Conservation (phyloP, 1,140 invertebrate genomes). For the Metopolophium dirhodum region DNA sequence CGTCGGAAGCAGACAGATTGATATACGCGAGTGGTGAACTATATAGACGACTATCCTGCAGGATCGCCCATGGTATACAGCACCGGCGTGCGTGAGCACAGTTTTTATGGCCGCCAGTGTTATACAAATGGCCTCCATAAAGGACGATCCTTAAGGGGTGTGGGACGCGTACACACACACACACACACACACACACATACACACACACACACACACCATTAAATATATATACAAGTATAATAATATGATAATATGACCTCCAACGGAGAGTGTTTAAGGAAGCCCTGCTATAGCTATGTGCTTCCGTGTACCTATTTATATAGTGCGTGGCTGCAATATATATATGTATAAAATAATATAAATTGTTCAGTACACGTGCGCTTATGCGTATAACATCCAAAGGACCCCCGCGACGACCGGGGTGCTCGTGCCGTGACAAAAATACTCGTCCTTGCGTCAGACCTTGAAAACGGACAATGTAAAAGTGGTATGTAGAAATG, state of each 20-base stretch:
- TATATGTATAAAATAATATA: neutral
- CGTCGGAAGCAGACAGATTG: neutral
- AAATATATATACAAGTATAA: neutral
- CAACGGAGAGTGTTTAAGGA: slow-evolving; percentile 30
- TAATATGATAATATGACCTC: slow-evolving; percentile 7
- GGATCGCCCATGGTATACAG: neutral
- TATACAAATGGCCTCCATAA: slow-evolving; percentile 36
- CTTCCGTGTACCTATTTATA: slow-evolving; percentile 37
- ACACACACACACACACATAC: neutral
- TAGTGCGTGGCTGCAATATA: neutral
- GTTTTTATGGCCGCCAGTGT: slow-evolving; percentile 41
- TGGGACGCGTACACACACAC: neutral
- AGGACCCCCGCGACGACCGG: neutral
- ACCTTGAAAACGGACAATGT: slow-evolving; percentile 28
- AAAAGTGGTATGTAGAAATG: neutral
- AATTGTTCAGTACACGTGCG: neutral
- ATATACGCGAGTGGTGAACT: neutral
- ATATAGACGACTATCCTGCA: too few species aligned
- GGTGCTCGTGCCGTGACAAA: neutral
- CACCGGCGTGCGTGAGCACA: neutral
- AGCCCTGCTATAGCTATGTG: neutral
- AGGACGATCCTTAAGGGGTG: slow-evolving; percentile 22
- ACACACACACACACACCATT: neutral
- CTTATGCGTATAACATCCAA: neutral
- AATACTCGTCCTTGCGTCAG: slow-evolving; percentile 6